Percentiles rank a stretch among this genome's conserved stretches.
phyloP scores from a whole-genome alignment of 92 coral and sea anemone genomes.

The Parazoanthus atlanticus region DNA sequence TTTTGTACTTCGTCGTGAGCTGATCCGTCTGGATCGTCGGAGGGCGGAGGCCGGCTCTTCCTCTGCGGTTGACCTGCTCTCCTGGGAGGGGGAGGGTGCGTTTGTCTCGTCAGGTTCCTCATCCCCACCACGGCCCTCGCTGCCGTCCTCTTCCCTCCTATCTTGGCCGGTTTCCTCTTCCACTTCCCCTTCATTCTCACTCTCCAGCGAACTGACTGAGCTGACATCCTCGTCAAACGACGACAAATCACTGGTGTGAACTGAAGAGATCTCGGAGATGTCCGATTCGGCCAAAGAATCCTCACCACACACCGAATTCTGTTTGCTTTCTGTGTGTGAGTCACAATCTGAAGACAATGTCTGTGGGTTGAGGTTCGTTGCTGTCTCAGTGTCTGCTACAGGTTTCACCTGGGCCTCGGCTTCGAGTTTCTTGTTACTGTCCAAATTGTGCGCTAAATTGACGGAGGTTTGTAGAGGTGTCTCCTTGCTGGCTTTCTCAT shows the following conservation, averaged over 20 bases:
- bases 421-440: not conserved
- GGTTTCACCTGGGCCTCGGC: not conserved
- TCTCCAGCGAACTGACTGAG: constrained; percentile 57
- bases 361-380: not conserved
- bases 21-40: constrained; percentile 66
- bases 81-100: constrained; percentile 22
- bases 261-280: constrained; percentile 92
- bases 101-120: not conserved
- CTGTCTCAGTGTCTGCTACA: not conserved
- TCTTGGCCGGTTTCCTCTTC: constrained; percentile 27
- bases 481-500: not conserved
- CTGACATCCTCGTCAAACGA: constrained; percentile 91
- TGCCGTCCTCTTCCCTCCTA: not conserved
- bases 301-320: constrained; percentile 45
- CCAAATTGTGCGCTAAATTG: not conserved
- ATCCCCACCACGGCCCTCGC: not conserved
- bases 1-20: constrained; percentile 68
- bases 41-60: constrained; percentile 27
- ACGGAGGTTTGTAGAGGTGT: not conserved
- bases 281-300: constrained; percentile 79
- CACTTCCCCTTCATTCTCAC: constrained; percentile 39
- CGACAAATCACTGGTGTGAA: constrained; percentile 97
- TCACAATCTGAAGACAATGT: not conserved
- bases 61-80: not conserved
- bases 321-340: constrained; percentile 13